Evolutionary conservation across 2,888 invertebrate species (phyloP).

Genomic region (Perithous albicinctus): DNA sequence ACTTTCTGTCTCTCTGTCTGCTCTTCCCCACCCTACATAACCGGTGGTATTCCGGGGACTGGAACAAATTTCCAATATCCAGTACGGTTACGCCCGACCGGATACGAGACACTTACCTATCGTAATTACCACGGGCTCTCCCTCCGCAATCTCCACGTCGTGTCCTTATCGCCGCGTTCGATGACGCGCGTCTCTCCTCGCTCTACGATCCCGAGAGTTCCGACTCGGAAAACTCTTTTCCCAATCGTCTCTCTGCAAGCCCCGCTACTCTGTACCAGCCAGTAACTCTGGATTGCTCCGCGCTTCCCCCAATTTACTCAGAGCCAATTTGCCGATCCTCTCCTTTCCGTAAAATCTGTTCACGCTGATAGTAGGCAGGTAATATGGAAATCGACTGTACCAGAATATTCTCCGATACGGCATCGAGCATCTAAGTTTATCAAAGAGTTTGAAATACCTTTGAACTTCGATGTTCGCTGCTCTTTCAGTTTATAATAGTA

Average conservation of each 20-base stretch:
- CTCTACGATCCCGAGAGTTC: slow-evolving; percentile 54
- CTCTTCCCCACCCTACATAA: slow-evolving; percentile 34
- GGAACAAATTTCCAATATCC: slow-evolving; percentile 76
- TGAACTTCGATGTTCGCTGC: neutral
- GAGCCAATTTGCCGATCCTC: slow-evolving; percentile 61
- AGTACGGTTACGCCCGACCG: slow-evolving; percentile 72
- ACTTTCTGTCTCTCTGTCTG: slow-evolving; percentile 33
- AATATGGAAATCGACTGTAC: slow-evolving; percentile 49
- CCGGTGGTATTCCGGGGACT: slow-evolving; percentile 61
- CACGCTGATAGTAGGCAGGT: slow-evolving; percentile 22
- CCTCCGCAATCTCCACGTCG: slow-evolving; percentile 52
- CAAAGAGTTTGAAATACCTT: slow-evolving; percentile 7
- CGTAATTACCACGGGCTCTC: slow-evolving; percentile 65
- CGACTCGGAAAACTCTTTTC: slow-evolving; percentile 64
- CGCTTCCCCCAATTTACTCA: slow-evolving; percentile 65
- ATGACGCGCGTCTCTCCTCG: slow-evolving; percentile 56
- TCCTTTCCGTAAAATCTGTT: slow-evolving; percentile 57
- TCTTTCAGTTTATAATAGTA: neutral
- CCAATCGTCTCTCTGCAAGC: slow-evolving; percentile 39
- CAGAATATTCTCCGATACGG: slow-evolving; percentile 27
- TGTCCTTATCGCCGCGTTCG: slow-evolving; percentile 64
- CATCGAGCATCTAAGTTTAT: neutral
- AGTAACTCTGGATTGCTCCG: slow-evolving; percentile 61
- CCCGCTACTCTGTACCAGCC: slow-evolving; percentile 47
- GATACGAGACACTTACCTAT: slow-evolving; percentile 70